phyloP scores from a whole-genome alignment of 2,888 invertebrate species.

The Sinopyrophorus schimmeli region DNA sequence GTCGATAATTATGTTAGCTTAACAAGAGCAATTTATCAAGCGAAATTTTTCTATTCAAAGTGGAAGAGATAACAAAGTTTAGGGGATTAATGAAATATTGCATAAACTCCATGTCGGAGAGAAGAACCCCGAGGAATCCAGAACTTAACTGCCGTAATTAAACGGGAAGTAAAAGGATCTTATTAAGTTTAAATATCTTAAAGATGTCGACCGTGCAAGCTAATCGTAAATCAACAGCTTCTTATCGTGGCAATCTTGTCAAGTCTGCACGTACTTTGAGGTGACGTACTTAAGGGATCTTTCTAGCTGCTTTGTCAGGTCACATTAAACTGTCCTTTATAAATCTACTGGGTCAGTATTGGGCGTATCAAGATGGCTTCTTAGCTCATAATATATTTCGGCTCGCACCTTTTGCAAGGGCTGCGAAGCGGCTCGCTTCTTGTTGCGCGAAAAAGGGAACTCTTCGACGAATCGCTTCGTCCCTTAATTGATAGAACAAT shows the following conservation, averaged over 20 bases:
- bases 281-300: constrained; percentile 21
- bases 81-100: constrained; percentile 37
- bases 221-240: constrained; percentile 25
- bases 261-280: constrained; percentile 22
- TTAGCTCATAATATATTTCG: neutral
- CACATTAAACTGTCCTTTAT: constrained; percentile 24
- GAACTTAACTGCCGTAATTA: constrained; percentile 7
- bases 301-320: constrained; percentile 25
- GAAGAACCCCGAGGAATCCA: constrained; percentile 10
- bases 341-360: constrained; percentile 17
- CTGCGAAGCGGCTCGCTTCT: too few relatives aligned
- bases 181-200: constrained; percentile 17
- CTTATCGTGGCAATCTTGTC: constrained; percentile 26
- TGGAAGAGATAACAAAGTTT: constrained; percentile 21
- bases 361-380: constrained; percentile 12
- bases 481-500: too few relatives aligned
- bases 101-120: constrained; percentile 23
- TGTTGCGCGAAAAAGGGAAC: too few relatives aligned
- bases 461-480: too few relatives aligned
- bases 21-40: constrained; percentile 8
- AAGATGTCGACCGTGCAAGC: constrained; percentile 8
- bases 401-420: too few relatives aligned
- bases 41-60: constrained; percentile 2
- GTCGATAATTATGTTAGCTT: too few relatives aligned
- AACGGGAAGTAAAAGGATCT: constrained; percentile 8